These are phyloP conservation scores for Clarias gariepinus DNA, from an alignment of 2,113 vertebrate species.

Conservation along the genomic window DNA sequence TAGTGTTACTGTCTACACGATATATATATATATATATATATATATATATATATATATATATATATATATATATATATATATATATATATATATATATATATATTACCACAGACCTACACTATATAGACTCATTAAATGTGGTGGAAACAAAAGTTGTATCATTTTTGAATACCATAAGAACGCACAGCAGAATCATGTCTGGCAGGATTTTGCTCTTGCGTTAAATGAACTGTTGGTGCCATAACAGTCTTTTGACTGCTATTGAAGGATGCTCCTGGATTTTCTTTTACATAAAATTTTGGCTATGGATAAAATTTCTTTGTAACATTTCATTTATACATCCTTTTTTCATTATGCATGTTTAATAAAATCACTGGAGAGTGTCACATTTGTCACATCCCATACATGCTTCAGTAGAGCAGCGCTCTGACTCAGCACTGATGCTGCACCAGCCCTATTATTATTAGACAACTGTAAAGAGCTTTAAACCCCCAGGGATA, in stretches of 20 bases:
- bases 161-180: background rate
- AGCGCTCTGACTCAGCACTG: conserved; percentile 16
- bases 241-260: background rate
- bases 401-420: background rate
- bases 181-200: background rate
- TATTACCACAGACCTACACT: background rate
- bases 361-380: background rate
- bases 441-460: background rate
- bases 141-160: background rate
- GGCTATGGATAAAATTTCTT: background rate
- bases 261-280: background rate
- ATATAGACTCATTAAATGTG: background rate
- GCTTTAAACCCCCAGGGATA: background rate
- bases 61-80: too few species aligned
- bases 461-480: background rate
- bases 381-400: background rate
- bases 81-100: too few species aligned
- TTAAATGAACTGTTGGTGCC: background rate
- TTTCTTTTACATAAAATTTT: background rate
- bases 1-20: too few species aligned
- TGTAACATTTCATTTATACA: background rate
- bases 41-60: too few species aligned
- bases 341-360: background rate
- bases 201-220: background rate
- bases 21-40: too few species aligned